Percentiles rank a stretch among this genome's conserved stretches.
These are phyloP conservation scores for Naso thynnoides DNA, from an alignment of 2,797 vertebrate species.

Conservation along the genomic window DNA sequence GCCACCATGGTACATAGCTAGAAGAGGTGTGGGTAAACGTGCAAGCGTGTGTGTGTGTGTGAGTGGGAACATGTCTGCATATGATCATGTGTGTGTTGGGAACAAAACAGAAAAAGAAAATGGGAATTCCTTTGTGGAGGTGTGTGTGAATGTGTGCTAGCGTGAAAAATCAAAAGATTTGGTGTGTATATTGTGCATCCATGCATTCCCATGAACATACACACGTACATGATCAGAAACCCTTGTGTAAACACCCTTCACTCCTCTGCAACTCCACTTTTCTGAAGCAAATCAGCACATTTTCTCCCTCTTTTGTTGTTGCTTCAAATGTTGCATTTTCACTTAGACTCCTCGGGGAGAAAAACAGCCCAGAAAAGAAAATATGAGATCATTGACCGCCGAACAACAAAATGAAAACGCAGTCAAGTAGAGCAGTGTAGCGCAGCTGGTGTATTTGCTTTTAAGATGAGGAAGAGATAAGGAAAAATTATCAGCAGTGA, in stretches of 20 bases:
- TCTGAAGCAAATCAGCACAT: conserved; percentile 45
- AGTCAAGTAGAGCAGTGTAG: conserved; percentile 37
- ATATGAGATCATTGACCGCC: conserved; percentile 55
- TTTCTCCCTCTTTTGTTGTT: conserved; percentile 40
- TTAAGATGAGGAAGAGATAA: conserved; percentile 11
- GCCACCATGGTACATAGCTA: conserved; percentile 68
- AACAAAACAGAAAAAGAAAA: conserved; percentile 58
- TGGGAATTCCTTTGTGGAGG: conserved; percentile 39
- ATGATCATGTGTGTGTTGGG: conserved; percentile 48
- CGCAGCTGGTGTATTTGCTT: conserved; percentile 24
- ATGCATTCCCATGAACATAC: conserved; percentile 55
- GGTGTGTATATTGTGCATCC: conserved; percentile 58
- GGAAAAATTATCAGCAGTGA: conserved; percentile 36
- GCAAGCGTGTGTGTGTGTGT: conserved; percentile 15
- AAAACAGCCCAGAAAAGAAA: conserved; percentile 43
- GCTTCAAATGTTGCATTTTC: conserved; percentile 51
- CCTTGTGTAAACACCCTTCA: conserved; percentile 56
- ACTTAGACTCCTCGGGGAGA: conserved; percentile 35
- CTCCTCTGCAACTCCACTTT: conserved; percentile 50
- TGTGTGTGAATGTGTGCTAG: conserved; percentile 36
- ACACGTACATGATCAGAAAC: conserved; percentile 64
- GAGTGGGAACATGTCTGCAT: conserved; percentile 44
- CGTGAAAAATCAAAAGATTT: conserved; percentile 58
- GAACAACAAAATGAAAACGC: conserved; percentile 49
- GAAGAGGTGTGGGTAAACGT: conserved; percentile 36